Conservation (phyloP, 1,140 invertebrate species). For the Hormaphis cornu region DNA sequence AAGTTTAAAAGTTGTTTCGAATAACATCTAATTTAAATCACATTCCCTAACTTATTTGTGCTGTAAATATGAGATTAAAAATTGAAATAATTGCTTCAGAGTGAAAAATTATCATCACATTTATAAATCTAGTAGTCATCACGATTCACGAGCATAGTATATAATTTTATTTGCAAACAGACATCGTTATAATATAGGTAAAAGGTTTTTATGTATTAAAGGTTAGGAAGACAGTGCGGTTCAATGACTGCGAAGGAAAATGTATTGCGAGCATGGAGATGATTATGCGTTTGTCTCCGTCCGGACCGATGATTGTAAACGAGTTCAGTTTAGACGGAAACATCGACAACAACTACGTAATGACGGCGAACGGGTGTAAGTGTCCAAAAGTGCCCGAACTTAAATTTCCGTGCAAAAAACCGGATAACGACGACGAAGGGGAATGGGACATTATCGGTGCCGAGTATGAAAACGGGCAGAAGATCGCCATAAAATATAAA, state of each 20-base stretch:
- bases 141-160: no score
- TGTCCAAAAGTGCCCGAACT: neutral
- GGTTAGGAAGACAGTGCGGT: neutral
- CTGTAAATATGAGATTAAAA: no score
- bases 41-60: no score
- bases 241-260: neutral
- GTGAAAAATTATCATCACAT: no score
- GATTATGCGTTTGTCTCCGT: neutral
- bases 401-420: neutral
- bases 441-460: neutral
- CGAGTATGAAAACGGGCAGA: neutral
- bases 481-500: neutral
- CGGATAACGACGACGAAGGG: neutral
- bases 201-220: neutral
- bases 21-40: no score
- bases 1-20: no score
- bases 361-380: neutral
- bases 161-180: no score
- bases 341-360: neutral
- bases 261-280: neutral
- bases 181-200: no score
- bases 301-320: neutral
- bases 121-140: no score
- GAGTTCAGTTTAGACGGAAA: neutral
- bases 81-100: no score